Percentiles rank a stretch among this genome's conserved stretches.
phyloP scores from a whole-genome alignment of 1,140 invertebrate species.

The Caenorhabditis brenneri region DNA sequence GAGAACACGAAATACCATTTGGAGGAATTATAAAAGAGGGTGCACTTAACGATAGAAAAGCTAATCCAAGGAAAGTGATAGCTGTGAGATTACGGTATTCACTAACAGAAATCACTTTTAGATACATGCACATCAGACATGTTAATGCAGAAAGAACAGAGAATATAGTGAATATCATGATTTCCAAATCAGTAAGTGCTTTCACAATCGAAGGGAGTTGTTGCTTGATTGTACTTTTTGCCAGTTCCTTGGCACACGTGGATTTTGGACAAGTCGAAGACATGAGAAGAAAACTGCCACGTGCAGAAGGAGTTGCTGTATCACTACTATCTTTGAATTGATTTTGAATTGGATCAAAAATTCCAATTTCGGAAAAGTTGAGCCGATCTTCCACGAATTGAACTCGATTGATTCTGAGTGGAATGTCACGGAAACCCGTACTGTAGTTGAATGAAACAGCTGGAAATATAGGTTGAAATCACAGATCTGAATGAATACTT shows the following conservation, averaged over 20 bases:
- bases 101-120: conserved; percentile 56
- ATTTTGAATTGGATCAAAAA: conserved; percentile 44
- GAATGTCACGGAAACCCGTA: conserved; percentile 59
- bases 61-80: conserved; percentile 55
- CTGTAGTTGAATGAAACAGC: conserved; percentile 60
- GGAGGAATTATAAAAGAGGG: conserved; percentile 59
- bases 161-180: conserved; percentile 23
- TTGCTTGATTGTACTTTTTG: conserved; percentile 4
- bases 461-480: conserved; percentile 43
- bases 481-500: background rate
- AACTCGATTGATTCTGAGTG: conserved; percentile 58
- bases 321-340: background rate
- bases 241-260: conserved; percentile 31
- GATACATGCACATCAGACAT: conserved; percentile 63
- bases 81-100: conserved; percentile 58
- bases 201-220: conserved; percentile 16
- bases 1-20: conserved; percentile 58
- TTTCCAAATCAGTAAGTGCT: background rate
- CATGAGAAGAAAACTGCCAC: conserved; percentile 11
- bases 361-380: conserved; percentile 47
- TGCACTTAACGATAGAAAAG: conserved; percentile 24
- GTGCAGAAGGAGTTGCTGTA: conserved; percentile 4
- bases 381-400: conserved; percentile 39
- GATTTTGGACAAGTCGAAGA: conserved; percentile 57
- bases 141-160: conserved; percentile 55